These are phyloP conservation scores for Cebus imitator DNA, from an alignment of 2,113 vertebrate species.

Conservation along the genomic window DNA sequence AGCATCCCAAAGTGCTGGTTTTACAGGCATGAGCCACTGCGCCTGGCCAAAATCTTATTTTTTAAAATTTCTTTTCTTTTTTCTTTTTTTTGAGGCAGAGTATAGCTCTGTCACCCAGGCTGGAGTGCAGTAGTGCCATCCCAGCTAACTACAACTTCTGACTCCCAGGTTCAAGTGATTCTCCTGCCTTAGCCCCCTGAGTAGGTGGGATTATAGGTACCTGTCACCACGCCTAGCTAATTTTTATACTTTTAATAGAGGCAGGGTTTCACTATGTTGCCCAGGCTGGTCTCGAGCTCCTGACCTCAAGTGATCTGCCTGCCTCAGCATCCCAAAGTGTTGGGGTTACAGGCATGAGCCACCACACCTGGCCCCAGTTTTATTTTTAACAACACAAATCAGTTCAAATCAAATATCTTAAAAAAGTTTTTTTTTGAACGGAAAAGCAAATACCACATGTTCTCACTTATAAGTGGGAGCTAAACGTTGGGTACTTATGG, in stretches of 20 bases:
- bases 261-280: background rate
- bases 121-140: background rate
- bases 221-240: background rate
- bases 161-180: background rate
- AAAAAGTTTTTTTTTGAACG: background rate
- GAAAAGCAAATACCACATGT: too few species aligned
- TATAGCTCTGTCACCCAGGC: background rate
- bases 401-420: constrained; percentile 46
- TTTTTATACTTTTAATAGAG: background rate
- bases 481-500: too few species aligned
- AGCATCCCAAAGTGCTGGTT: background rate
- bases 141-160: background rate
- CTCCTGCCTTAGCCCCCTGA: background rate
- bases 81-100: background rate
- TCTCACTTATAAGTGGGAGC: too few species aligned
- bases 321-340: background rate
- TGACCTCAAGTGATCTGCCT: background rate
- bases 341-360: background rate
- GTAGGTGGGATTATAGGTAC: background rate
- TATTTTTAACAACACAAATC: constrained; percentile 57
- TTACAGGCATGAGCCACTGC: background rate
- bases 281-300: background rate
- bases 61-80: too few species aligned
- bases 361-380: background rate
- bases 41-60: background rate